Conservation (phyloP, 2,888 invertebrate genomes). For the Apotomis betuletana region DNA sequence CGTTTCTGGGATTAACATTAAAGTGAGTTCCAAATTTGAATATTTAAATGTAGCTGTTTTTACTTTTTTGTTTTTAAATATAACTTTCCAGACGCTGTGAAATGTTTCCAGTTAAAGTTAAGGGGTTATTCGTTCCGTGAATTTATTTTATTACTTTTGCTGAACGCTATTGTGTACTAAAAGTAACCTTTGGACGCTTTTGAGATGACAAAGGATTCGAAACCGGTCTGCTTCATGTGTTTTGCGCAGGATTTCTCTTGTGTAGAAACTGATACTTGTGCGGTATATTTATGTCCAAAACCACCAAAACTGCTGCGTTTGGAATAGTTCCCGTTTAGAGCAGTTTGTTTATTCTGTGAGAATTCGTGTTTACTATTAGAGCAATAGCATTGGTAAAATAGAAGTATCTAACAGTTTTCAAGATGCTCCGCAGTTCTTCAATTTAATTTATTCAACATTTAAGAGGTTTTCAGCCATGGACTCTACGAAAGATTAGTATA, state of each 20-base stretch:
- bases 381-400: too few relatives aligned
- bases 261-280: conserved; percentile 1
- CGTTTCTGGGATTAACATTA: conserved; percentile 75
- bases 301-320: not conserved
- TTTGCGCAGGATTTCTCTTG: conserved; percentile 21
- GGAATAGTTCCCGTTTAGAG: not conserved
- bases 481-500: too few relatives aligned
- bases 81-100: conserved; percentile 16
- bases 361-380: too few relatives aligned
- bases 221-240: conserved; percentile 21
- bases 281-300: not conserved
- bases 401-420: too few relatives aligned
- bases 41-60: not conserved
- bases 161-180: conserved; percentile 27
- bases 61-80: conserved; percentile 5
- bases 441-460: too few relatives aligned
- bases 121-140: conserved; percentile 28
- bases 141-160: conserved; percentile 26
- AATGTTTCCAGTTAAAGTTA: conserved; percentile 17
- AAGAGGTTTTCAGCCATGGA: too few relatives aligned
- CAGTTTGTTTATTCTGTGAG: too few relatives aligned
- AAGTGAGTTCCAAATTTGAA: conserved; percentile 64
- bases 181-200: conserved; percentile 29
- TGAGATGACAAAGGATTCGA: conserved; percentile 29
- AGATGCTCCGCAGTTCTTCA: too few relatives aligned